Conservation (phyloP, 2,113 vertebrate species). For the Coregonus clupeaformis region DNA sequence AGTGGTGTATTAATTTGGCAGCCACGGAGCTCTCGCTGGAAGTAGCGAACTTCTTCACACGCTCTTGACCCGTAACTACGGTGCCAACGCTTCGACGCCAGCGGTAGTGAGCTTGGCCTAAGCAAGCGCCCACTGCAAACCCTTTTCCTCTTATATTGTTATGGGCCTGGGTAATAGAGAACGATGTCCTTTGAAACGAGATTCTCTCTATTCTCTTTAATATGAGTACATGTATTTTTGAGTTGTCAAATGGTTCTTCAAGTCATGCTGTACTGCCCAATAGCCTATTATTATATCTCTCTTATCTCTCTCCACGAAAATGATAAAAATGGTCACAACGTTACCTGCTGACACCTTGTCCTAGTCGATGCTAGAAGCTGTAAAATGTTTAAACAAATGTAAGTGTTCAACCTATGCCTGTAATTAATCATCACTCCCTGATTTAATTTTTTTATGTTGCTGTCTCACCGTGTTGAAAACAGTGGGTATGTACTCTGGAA, state of each 20-base stretch:
- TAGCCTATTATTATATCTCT: background rate
- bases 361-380: background rate
- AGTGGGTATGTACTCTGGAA: background rate
- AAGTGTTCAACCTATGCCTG: background rate
- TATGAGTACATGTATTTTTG: too few species aligned
- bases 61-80: too few species aligned
- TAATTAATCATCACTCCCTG: background rate
- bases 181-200: too few species aligned
- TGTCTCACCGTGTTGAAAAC: background rate
- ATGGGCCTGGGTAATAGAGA: background rate
- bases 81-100: too few species aligned
- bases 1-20: too few species aligned
- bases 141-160: background rate
- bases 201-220: too few species aligned
- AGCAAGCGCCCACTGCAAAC: background rate
- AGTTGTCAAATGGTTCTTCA: background rate
- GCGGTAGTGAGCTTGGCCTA: too few species aligned
- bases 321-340: slow-evolving; percentile 66
- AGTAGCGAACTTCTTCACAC: background rate
- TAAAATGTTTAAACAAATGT: background rate
- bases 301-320: slow-evolving; percentile 35
- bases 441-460: background rate
- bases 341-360: slow-evolving; percentile 3
- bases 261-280: background rate
- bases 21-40: too few species aligned